A percentile compares a stretch with the other conserved stretches of the same genome.
These are phyloP conservation scores for Tenodera sinensis DNA, from an alignment of 2,888 invertebrate species.

Conservation along the genomic window DNA sequence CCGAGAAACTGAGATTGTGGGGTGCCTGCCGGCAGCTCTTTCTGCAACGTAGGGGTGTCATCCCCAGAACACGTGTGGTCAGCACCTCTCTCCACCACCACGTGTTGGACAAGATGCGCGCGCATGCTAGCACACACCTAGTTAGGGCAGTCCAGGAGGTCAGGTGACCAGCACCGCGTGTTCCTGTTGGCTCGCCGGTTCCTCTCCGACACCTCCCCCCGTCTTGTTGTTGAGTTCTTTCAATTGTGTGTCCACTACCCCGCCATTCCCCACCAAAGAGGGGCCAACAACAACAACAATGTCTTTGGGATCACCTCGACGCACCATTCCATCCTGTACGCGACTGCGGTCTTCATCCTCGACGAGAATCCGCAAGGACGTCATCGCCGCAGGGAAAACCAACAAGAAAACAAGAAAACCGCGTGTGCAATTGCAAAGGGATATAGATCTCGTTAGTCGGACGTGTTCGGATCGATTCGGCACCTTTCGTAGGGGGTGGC, in stretches of 20 bases:
- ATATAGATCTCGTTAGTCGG: constrained; percentile 18
- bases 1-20: no score
- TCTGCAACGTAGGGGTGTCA: not conserved
- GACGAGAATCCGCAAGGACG: not conserved
- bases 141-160: constrained; percentile 22
- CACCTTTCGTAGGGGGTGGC: constrained; percentile 7
- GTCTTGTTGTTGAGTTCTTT: not conserved
- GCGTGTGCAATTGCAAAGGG: constrained; percentile 4
- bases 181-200: constrained; percentile 21
- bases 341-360: not conserved
- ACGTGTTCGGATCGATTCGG: constrained; percentile 18
- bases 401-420: not conserved
- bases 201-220: constrained; percentile 24
- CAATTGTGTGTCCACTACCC: not conserved
- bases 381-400: not conserved
- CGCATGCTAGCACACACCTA: constrained; percentile 22
- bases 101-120: constrained; percentile 10
- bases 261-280: not conserved
- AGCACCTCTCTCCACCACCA: not conserved
- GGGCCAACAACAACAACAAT: not conserved
- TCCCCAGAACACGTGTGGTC: not conserved
- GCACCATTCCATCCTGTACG: not conserved
- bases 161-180: constrained; percentile 19
- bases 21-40: no score
- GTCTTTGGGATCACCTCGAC: not conserved